Conservation (phyloP, 2,113 vertebrate genomes). For the Lycaon pictus region DNA sequence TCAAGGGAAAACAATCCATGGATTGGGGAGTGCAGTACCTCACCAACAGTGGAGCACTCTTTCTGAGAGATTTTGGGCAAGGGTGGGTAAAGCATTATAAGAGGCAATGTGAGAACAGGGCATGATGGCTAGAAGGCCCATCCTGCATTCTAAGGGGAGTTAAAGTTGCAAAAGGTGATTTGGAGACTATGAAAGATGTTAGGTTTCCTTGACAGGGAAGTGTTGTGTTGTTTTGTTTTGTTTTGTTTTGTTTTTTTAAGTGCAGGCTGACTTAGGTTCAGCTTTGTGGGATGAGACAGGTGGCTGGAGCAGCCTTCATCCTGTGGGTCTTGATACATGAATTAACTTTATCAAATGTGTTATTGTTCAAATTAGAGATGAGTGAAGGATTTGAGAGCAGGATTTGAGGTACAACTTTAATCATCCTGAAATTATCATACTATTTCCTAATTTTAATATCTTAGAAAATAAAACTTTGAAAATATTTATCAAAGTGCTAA, state of each 20-base stretch:
- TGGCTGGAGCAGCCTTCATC: background rate
- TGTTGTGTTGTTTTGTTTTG: background rate
- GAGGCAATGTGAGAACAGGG: background rate
- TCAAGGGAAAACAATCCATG: background rate
- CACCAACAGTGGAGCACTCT: too few relatives aligned
- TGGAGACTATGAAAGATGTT: background rate
- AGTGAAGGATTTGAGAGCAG: background rate
- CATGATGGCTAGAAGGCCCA: too few relatives aligned
- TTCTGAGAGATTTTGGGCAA: background rate
- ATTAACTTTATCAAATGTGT: background rate
- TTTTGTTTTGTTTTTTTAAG: background rate
- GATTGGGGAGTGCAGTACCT: too few relatives aligned
- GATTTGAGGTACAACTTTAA: background rate
- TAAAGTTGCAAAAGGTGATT: background rate
- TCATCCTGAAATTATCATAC: background rate
- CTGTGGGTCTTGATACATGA: background rate
- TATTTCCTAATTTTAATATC: background rate
- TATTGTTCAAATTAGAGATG: background rate
- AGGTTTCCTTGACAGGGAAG: background rate
- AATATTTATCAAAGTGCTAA: background rate
- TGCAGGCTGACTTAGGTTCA: background rate
- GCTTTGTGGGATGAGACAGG: background rate
- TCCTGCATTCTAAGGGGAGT: background rate
- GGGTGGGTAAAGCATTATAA: background rate
- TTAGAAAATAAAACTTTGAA: background rate